A percentile compares a stretch with the other conserved stretches of the same genome.
phyloP scores from a whole-genome alignment of 2,797 vertebrate species.

The Glossophaga mutica region DNA sequence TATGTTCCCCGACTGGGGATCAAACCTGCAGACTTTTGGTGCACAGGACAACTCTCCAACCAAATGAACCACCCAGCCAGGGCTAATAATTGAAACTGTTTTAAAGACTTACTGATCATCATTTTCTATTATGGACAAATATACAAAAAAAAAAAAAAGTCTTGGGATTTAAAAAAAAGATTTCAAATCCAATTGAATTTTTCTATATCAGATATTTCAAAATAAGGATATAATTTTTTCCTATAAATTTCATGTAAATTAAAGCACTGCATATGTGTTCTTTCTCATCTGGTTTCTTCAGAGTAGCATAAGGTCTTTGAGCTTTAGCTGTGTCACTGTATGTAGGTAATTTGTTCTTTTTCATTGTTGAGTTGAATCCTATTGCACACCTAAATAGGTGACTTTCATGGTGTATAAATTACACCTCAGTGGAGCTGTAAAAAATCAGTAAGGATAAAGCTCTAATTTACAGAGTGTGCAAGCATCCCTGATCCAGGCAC shows the following conservation, averaged over 20 bases:
- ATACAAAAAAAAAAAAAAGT: neutral
- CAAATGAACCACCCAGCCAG: too few species aligned
- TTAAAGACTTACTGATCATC: neutral
- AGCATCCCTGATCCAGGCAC: neutral
- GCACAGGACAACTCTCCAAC: too few species aligned
- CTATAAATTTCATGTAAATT: neutral
- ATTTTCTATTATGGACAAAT: neutral
- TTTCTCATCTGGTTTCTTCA: neutral
- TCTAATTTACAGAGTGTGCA: neutral
- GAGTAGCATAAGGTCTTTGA: neutral
- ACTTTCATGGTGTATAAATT: neutral
- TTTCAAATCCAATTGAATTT: neutral
- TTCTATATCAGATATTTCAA: neutral
- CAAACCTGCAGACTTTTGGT: too few species aligned
- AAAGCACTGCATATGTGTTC: fast-evolving
- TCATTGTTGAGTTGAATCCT: neutral
- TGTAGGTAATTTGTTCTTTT: neutral
- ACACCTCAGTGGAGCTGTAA: neutral
- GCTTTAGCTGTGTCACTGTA: fast-evolving
- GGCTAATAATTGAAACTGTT: neutral
- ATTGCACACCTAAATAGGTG: neutral
- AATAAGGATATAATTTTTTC: neutral
- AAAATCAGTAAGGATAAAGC: neutral
- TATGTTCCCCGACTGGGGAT: too few species aligned
- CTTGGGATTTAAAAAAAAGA: neutral